Percentiles rank a stretch among this genome's conserved stretches.
Evolutionary conservation across 2,797 vertebrate species (phyloP).

Genomic region (Phalanger gymnotis): DNA sequence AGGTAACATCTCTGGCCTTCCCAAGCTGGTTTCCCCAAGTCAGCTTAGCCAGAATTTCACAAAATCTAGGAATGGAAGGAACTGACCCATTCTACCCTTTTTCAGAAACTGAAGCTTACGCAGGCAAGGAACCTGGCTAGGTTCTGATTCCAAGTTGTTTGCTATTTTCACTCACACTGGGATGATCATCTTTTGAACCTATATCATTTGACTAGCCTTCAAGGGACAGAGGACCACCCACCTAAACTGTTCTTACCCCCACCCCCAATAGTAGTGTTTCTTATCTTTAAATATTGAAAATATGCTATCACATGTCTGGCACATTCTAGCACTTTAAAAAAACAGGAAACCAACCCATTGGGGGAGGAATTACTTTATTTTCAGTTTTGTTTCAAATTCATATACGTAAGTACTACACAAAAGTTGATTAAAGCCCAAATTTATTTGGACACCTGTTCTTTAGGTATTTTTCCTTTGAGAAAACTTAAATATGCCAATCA

Average conservation of each 20-base stretch:
- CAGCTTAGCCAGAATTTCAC: not conserved
- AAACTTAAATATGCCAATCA: not conserved
- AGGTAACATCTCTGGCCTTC: not conserved
- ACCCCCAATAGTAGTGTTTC: not conserved
- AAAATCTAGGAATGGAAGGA: not conserved
- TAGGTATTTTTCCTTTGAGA: not conserved
- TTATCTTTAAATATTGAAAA: not conserved
- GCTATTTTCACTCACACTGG: not conserved
- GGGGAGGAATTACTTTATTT: conserved; percentile 77
- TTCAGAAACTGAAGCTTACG: not conserved
- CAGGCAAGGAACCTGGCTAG: not conserved
- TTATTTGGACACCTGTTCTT: not conserved
- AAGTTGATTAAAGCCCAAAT: conserved; percentile 29
- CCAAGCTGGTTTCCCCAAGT: not conserved
- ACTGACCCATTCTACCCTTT: not conserved
- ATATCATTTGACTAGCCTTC: not conserved
- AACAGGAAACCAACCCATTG: conserved; percentile 8
- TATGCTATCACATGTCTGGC: not conserved
- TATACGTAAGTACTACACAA: conserved; percentile 51
- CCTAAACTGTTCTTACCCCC: not conserved
- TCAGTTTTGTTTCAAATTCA: conserved; percentile 78
- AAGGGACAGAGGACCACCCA: not conserved
- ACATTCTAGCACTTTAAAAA: not conserved
- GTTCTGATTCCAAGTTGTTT: not conserved
- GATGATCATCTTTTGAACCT: not conserved